phyloP scores from a whole-genome alignment of 2,888 invertebrate genomes.

The Torymus aiolomorphi region DNA sequence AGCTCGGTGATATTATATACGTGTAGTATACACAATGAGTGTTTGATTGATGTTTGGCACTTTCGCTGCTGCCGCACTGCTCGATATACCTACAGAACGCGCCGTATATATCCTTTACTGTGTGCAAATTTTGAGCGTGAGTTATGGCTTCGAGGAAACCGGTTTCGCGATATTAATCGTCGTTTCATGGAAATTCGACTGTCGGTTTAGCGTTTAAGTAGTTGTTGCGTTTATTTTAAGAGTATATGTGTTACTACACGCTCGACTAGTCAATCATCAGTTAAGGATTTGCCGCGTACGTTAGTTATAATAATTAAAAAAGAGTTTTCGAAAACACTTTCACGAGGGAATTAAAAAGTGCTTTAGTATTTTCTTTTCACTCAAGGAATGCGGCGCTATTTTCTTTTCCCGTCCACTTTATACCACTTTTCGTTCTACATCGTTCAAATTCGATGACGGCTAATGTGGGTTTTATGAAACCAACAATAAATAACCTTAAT shows the following conservation, averaged over 20 bases:
- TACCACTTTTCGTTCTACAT: too few species aligned
- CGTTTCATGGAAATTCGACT: constrained; percentile 7
- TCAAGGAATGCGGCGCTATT: too few species aligned
- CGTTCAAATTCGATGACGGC: too few species aligned
- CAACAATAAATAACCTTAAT: not conserved
- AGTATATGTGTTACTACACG: too few species aligned
- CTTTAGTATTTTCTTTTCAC: too few species aligned
- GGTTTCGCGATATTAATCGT: constrained; percentile 18
- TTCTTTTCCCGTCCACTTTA: too few species aligned
- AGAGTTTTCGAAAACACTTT: too few species aligned
- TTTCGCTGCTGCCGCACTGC: not conserved
- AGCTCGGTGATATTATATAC: too few species aligned
- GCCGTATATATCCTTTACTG: constrained; percentile 2
- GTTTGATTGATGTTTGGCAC: constrained; percentile 26
- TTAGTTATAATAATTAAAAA: too few species aligned
- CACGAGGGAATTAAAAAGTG: too few species aligned
- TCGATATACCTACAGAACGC: not conserved
- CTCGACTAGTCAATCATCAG: too few species aligned
- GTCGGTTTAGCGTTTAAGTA: not conserved
- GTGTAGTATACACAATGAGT: not conserved
- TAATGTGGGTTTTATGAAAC: not conserved
- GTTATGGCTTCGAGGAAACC: constrained; percentile 20
- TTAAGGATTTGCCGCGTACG: too few species aligned
- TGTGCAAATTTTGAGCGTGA: constrained; percentile 29
- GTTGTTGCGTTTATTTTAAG: not conserved